Percentiles rank a stretch among this genome's conserved stretches.
phyloP scores from a whole-genome alignment of 2,113 vertebrate genomes.

The Xenus cinereus region DNA sequence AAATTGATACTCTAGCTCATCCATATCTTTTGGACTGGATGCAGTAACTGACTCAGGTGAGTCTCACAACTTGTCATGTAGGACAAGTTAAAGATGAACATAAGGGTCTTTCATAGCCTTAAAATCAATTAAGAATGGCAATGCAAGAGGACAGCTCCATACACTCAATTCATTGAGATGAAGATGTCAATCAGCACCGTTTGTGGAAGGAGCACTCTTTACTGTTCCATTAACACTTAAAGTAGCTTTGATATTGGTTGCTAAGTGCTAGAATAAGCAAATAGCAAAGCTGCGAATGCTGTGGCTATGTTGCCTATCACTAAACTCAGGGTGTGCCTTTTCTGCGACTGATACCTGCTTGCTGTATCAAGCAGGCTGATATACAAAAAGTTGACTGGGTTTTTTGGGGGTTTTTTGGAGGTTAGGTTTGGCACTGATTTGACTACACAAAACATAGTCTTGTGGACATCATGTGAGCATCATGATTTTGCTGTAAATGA shows the following conservation, averaged over 20 bases:
- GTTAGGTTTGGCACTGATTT: not conserved
- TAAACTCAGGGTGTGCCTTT: not conserved
- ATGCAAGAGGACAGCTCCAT: not conserved
- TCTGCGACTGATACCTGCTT: not conserved
- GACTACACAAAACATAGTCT: not conserved
- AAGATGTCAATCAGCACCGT: not conserved
- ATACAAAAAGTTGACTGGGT: not conserved
- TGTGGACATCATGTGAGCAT: not conserved
- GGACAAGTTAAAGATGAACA: not conserved
- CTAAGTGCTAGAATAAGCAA: not conserved
- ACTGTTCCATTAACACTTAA: not conserved
- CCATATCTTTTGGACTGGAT: not conserved
- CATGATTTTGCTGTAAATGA: not conserved
- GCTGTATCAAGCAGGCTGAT: not conserved
- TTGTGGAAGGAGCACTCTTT: not conserved
- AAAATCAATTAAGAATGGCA: not conserved
- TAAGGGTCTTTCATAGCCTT: not conserved
- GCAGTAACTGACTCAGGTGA: not conserved
- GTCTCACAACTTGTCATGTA: not conserved
- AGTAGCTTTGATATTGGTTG: not conserved
- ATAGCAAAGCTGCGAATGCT: not conserved
- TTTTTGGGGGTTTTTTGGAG: accelerated
- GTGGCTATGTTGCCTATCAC: not conserved
- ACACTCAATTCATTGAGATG: not conserved
- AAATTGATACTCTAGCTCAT: not conserved